A percentile compares a stretch with the other conserved stretches of the same genome.
Evolutionary conservation across 2,797 vertebrate genomes (phyloP).

Genomic region (Dicrostonyx torquatus): DNA sequence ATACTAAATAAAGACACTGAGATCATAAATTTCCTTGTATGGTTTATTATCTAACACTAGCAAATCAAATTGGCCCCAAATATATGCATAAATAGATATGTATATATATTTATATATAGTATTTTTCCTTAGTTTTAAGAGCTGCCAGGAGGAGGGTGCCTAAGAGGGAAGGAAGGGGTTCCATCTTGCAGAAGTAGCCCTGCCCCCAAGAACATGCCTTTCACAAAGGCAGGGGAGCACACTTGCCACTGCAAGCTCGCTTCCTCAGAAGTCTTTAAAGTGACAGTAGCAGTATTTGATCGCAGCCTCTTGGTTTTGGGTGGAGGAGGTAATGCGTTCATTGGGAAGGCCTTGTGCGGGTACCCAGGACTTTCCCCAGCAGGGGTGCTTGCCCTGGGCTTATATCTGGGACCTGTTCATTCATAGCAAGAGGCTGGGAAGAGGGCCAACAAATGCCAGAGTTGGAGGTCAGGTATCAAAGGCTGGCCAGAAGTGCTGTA

Average conservation of each 20-base stretch:
- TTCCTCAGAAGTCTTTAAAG: constrained; percentile 72
- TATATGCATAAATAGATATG: constrained; percentile 85
- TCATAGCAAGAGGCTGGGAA: background rate
- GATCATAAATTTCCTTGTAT: constrained; percentile 73
- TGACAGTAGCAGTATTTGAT: constrained; percentile 68
- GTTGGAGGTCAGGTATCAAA: background rate
- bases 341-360: constrained; percentile 11
- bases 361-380: background rate
- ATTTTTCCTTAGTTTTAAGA: constrained; percentile 78
- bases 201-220: constrained; percentile 45
- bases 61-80: constrained; percentile 79
- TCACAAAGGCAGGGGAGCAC: background rate
- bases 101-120: constrained; percentile 72
- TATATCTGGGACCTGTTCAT: background rate
- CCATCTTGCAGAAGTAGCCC: constrained; percentile 19
- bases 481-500: background rate
- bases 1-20: constrained; percentile 77
- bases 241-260: constrained; percentile 10
- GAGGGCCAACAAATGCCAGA: background rate
- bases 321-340: constrained; percentile 64
- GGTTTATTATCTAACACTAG: constrained; percentile 87
- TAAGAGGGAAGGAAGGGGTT: constrained; percentile 41
- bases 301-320: constrained; percentile 64
- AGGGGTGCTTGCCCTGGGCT: background rate
- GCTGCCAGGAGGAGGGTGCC: constrained; percentile 81